Conservation (phyloP, 2,797 vertebrate species). For the Anguilla marmorata region DNA sequence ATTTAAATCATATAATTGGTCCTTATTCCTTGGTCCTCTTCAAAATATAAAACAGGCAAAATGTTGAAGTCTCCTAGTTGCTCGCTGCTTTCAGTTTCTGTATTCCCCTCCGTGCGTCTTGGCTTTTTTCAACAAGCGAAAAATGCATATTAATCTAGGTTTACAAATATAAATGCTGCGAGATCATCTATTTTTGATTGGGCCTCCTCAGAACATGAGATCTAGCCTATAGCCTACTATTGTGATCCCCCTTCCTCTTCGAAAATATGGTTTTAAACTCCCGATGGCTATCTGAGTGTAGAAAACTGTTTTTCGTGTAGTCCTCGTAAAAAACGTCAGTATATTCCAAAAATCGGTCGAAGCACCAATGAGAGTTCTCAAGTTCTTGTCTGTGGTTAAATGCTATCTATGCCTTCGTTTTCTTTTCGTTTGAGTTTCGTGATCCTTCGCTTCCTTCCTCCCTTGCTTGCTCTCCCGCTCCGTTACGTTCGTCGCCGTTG, state of each 20-base stretch:
- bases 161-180: conserved; percentile 62
- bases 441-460: conserved; percentile 63
- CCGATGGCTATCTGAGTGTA: conserved; percentile 34
- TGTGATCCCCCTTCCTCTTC: conserved; percentile 52
- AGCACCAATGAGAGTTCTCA: conserved; percentile 27
- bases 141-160: conserved; percentile 52
- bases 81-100: conserved; percentile 57
- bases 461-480: conserved; percentile 44
- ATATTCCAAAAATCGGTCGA: conserved; percentile 10
- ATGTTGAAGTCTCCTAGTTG: conserved; percentile 47
- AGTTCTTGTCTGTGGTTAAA: conserved; percentile 37
- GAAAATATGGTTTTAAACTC: conserved; percentile 21
- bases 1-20: background rate
- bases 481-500: conserved; percentile 56
- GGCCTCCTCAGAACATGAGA: conserved; percentile 54
- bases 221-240: conserved; percentile 29
- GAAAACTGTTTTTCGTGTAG: conserved; percentile 55
- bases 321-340: background rate
- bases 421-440: conserved; percentile 64
- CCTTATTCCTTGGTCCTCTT: conserved; percentile 33
- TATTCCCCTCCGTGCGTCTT: conserved; percentile 33
- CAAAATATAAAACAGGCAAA: conserved; percentile 23
- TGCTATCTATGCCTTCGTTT: conserved; percentile 51
- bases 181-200: conserved; percentile 41
- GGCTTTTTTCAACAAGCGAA: conserved; percentile 54